Percentiles rank a stretch among this genome's conserved stretches.
These are phyloP conservation scores for Hyperopisus bebe DNA, from an alignment of 2,113 vertebrate species.

Conservation along the genomic window DNA sequence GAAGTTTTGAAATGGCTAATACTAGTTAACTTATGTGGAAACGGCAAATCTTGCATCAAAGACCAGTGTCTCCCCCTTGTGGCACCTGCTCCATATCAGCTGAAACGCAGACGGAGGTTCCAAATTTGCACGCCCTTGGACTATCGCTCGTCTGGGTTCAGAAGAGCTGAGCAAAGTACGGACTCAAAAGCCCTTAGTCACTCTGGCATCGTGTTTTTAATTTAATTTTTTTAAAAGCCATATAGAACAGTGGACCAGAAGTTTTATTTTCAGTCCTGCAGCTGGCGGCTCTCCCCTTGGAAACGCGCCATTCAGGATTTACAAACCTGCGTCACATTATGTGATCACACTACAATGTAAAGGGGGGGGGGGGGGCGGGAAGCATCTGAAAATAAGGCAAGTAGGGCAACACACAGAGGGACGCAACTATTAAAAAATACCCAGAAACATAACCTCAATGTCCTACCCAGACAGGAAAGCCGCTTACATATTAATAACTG, in stretches of 20 bases:
- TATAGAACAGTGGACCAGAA: background rate
- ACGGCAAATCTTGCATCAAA: background rate
- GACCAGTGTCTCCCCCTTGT: slow-evolving; percentile 13
- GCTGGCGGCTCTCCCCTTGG: background rate
- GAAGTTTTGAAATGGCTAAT: too few relatives aligned
- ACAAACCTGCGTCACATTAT: background rate
- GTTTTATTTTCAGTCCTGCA: background rate
- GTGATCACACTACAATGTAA: background rate
- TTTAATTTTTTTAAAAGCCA: background rate
- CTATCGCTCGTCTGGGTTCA: background rate
- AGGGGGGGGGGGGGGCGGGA: background rate
- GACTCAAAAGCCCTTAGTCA: background rate
- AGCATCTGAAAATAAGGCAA: background rate
- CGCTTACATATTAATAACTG: background rate
- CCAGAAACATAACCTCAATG: background rate
- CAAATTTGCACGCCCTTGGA: background rate
- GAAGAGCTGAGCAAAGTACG: background rate
- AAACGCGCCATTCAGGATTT: background rate
- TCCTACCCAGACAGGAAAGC: background rate
- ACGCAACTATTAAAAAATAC: background rate
- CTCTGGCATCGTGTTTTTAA: background rate
- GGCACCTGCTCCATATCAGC: background rate
- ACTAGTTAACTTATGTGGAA: too few relatives aligned
- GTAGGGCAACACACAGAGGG: background rate
- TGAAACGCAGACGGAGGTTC: background rate